phyloP scores from a whole-genome alignment of 1,140 invertebrate species.

The Diachasmimorpha longicaudata region DNA sequence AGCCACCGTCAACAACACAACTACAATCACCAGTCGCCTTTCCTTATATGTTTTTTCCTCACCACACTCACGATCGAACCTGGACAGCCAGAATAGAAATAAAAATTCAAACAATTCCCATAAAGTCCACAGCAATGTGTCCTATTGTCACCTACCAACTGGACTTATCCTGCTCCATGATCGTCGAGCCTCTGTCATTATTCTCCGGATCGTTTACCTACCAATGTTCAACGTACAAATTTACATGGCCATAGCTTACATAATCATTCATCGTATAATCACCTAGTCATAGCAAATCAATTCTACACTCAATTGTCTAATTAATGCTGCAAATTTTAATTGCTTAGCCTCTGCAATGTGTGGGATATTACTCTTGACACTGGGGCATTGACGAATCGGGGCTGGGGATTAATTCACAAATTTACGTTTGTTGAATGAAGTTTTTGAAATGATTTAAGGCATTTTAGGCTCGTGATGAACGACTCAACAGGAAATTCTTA shows the following conservation, averaged over 20 bases:
- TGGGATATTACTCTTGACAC: no score
- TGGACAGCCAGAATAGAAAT: background rate
- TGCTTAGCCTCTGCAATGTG: no score
- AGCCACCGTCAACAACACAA: constrained; percentile 51
- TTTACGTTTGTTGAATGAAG: no score
- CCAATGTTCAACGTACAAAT: background rate
- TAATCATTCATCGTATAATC: background rate
- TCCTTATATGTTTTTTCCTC: constrained; percentile 51
- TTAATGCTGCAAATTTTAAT: no score
- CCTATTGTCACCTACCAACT: constrained; percentile 40
- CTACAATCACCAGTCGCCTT: constrained; percentile 52
- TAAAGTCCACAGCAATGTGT: constrained; percentile 16
- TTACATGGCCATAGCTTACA: background rate
- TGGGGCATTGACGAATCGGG: no score
- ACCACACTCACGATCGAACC: constrained; percentile 36
- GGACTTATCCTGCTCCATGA: constrained; percentile 15
- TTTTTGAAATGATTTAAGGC: no score
- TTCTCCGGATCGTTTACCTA: constrained; percentile 52
- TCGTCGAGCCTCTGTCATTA: constrained; percentile 38
- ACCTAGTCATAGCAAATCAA: background rate
- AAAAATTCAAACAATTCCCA: background rate
- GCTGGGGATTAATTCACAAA: no score
- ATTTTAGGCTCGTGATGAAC: no score
- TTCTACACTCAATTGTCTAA: no score
- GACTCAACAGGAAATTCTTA: no score